Base-by-base conservation (phyloP, 2,888 invertebrate genomes). In the Ctena decussata region DNA sequence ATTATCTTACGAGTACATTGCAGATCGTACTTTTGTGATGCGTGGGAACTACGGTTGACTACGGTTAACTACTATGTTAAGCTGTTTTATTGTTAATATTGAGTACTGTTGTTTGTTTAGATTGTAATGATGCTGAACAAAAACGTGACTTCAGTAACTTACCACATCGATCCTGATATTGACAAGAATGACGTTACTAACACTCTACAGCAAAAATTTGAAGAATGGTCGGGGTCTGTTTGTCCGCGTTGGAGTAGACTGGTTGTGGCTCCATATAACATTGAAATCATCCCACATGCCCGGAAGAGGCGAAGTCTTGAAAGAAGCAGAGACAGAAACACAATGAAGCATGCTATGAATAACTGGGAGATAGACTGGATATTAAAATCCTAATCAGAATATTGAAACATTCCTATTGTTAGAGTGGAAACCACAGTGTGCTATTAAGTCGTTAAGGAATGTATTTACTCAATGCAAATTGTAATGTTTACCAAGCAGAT, bases 311-410 rank as follows among this genome's bases (percentile, higher is more conserved):
- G 91, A 18, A 91, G 91, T 74, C 37, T 89, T 11, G 89, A 91
- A 44, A 71, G 87, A 57, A 90, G 91, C 39, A 76, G 80, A 49
- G 84, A 88, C 57, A 80, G 92, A 70, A 92, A 92, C 60, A 77
- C 86, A 41, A 80, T 83, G 73, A 89, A 89, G 73, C 70, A 84
- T 32, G 69, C 83, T 11, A 87, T 89, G 82, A 80, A 85, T 37
- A 90, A 91, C 72, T 91, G 92, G 91, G 92, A 92, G 71, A 77
- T 91, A 2, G 88, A 91, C 32, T 92, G 92, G 92, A 75, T 91
- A 46, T 57, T 89, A n/a, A 87, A 85, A 72, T 83, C 85, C 35
- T 87, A 87, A 70, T 49, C 46, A 15, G 3, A 46, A 21, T 15
- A 46, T 3, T 46, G 46, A n/a, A n/a, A n/a, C n/a, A n/a, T n/a